Percentiles rank a stretch among this genome's conserved stretches.
Conservation (phyloP, 2,113 vertebrate species). For the Campylomormyrus tamandua region DNA sequence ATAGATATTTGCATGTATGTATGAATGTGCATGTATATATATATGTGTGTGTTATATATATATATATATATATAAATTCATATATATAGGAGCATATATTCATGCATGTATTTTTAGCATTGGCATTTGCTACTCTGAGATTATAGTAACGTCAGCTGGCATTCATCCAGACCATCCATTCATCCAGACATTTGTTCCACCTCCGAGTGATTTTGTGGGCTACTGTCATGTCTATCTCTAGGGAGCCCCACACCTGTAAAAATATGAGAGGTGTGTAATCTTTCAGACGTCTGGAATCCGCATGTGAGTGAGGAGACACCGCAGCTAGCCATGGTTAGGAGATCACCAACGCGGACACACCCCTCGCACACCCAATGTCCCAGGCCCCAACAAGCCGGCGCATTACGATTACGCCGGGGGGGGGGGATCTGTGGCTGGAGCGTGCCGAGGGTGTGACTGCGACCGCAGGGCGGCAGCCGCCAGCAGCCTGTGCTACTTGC, state of each 20-base stretch:
- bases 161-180: neutral
- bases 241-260: conserved; percentile 5
- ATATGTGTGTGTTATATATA: no score
- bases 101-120: neutral
- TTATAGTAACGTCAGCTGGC: neutral
- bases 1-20: no score
- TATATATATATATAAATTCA: no score
- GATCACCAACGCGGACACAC: neutral
- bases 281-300: conserved; percentile 1
- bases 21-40: no score
- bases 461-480: neutral
- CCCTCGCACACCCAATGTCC: neutral
- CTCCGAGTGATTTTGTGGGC: neutral
- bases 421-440: neutral
- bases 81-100: neutral
- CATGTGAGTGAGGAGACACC: neutral
- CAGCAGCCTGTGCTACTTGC: neutral
- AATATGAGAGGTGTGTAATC: neutral
- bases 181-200: neutral
- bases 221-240: conserved; percentile 11
- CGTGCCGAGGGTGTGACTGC: neutral
- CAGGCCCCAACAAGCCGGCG: neutral
- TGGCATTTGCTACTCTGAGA: neutral
- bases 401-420: neutral
- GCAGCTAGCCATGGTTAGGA: neutral